These are phyloP conservation scores for Channa striata DNA, from an alignment of 2,797 vertebrate genomes.

Conservation along the genomic window DNA sequence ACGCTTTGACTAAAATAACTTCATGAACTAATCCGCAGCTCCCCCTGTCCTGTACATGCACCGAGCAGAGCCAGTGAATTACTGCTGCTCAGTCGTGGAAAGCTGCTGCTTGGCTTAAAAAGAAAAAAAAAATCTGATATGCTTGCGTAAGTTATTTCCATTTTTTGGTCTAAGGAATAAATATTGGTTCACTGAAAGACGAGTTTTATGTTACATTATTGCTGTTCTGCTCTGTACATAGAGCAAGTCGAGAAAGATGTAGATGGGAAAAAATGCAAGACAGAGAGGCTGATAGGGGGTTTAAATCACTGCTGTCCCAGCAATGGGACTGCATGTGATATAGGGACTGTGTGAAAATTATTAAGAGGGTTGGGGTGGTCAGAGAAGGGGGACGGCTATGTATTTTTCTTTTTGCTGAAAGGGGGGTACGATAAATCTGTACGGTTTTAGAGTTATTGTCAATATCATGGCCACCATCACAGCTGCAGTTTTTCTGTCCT, in stretches of 20 bases:
- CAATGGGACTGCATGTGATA: constrained; percentile 30
- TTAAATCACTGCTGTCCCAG: constrained; percentile 32
- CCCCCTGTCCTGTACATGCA: constrained; percentile 19
- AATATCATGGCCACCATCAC: too few relatives aligned
- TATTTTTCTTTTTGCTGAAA: not conserved
- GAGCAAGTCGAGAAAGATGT: constrained; percentile 34
- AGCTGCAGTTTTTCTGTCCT: too few relatives aligned
- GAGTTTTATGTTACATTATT: constrained; percentile 47
- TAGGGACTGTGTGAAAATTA: constrained; percentile 22
- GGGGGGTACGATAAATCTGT: too few relatives aligned
- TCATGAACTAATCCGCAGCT: constrained; percentile 44
- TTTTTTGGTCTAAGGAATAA: constrained; percentile 45
- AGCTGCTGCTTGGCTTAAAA: constrained; percentile 8
- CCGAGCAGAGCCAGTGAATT: constrained; percentile 41
- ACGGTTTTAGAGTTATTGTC: too few relatives aligned
- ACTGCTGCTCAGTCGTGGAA: constrained; percentile 39
- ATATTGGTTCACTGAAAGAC: constrained; percentile 40
- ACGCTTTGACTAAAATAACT: constrained; percentile 52
- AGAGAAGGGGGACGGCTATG: not conserved
- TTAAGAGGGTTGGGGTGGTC: not conserved
- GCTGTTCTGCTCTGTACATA: constrained; percentile 37
- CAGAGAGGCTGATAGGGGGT: constrained; percentile 22
- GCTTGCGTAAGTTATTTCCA: constrained; percentile 38
- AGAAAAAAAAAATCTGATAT: constrained; percentile 12
- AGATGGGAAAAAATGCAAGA: constrained; percentile 13